Percentiles rank a stretch among this genome's conserved stretches.
phyloP scores from a whole-genome alignment of 2,113 vertebrate genomes.

The Myotis lucifugus region DNA sequence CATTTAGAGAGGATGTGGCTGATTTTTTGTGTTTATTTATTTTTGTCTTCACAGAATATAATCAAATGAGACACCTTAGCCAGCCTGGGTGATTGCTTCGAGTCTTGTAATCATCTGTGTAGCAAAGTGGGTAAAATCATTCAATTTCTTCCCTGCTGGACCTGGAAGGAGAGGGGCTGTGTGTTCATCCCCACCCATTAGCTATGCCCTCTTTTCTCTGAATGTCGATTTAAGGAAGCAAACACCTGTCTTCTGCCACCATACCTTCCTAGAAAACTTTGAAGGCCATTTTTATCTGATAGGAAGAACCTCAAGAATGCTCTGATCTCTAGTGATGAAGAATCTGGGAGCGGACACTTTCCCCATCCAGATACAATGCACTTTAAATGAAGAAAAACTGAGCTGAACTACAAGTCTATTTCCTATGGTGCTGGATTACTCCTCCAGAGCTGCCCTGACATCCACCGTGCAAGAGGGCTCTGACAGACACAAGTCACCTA shows the following conservation, averaged over 20 bases:
- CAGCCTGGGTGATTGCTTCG: constrained; percentile 82
- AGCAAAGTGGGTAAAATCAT: constrained; percentile 87
- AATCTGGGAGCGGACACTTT: constrained; percentile 84
- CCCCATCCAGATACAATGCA: constrained; percentile 85
- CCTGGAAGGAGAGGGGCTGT: constrained; percentile 83
- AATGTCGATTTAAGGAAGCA: constrained; percentile 87
- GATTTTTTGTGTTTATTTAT: constrained; percentile 80
- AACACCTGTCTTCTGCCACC: constrained; percentile 82
- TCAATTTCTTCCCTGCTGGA: constrained; percentile 85
- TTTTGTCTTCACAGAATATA: constrained; percentile 84
- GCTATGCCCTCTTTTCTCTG: constrained; percentile 81
- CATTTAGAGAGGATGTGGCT: constrained; percentile 83
- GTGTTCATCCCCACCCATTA: constrained; percentile 84
- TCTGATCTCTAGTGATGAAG: constrained; percentile 83
- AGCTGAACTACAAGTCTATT: constrained; percentile 86
- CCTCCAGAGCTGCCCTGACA: constrained; percentile 87
- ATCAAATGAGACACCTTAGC: constrained; percentile 89
- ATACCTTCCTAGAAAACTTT: constrained; percentile 84
- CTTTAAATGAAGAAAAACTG: constrained; percentile 89
- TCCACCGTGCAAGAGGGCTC: constrained; percentile 86
- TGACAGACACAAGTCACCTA: constrained; percentile 87
- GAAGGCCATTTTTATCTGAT: constrained; percentile 81
- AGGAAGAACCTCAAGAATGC: constrained; percentile 79
- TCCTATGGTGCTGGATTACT: constrained; percentile 89
- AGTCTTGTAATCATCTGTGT: constrained; percentile 85